Evolutionary conservation across 2,113 vertebrate species (phyloP).

Genomic region (Scophthalmus maximus): DNA sequence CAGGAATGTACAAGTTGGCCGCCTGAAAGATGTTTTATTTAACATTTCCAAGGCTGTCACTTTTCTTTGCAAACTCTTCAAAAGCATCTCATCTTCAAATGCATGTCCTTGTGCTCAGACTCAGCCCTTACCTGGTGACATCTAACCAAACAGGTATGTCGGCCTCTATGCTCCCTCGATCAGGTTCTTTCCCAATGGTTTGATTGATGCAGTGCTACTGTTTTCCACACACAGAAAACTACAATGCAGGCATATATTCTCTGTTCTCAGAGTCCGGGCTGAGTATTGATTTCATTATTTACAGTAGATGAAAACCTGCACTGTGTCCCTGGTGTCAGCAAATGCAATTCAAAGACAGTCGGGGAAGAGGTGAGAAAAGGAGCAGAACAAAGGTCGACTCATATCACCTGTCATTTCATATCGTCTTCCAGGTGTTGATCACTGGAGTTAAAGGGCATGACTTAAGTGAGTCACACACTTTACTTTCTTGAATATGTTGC

Average conservation of each 20-base stretch:
- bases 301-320: constrained; percentile 4
- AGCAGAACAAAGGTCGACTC: constrained; percentile 28
- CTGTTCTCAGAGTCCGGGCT: background rate
- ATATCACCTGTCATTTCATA: constrained; percentile 38
- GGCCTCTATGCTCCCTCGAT: background rate
- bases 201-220: background rate
- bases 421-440: constrained; percentile 37
- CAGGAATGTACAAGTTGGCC: background rate
- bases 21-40: background rate
- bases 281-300: constrained; percentile 2
- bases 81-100: constrained; percentile 16
- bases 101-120: background rate
- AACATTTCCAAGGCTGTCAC: background rate
- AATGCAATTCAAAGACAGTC: constrained; percentile 42
- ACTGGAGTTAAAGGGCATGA: constrained; percentile 1
- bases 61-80: background rate
- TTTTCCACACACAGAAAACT: too few species aligned
- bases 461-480: background rate
- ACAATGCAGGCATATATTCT: background rate
- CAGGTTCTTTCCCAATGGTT: constrained; percentile 16
- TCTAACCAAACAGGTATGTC: background rate
- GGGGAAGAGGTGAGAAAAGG: background rate
- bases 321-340: constrained; percentile 27
- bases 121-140: background rate
- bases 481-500: constrained; percentile 3